Conservation (phyloP, 2,113 vertebrate species). For the Eulemur rufifrons region DNA sequence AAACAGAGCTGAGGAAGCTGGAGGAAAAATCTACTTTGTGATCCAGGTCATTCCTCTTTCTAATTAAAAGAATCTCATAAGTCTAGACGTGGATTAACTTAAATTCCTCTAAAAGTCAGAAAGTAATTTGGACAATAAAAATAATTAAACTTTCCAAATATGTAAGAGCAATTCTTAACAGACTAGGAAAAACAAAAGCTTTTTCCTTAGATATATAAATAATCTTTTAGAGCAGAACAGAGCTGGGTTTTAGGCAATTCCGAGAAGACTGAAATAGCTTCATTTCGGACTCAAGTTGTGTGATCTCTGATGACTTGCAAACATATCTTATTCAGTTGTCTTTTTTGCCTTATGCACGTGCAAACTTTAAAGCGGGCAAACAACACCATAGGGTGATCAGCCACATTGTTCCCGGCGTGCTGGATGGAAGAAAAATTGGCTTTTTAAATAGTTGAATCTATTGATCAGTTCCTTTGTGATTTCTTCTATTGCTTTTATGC, state of each 20-base stretch:
- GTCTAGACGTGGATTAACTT: slow-evolving; percentile 72
- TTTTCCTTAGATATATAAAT: slow-evolving; percentile 23
- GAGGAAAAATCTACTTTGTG: not conserved
- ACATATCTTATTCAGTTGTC: not conserved
- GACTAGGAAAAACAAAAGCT: not conserved
- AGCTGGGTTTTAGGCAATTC: not conserved
- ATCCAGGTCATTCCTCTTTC: slow-evolving; percentile 48
- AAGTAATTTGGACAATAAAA: slow-evolving; percentile 73
- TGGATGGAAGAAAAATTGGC: not conserved
- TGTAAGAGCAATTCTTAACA: slow-evolving; percentile 65
- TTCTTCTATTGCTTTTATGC: slow-evolving; percentile 2
- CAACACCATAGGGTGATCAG: not conserved
- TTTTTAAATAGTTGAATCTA: slow-evolving; percentile 38
- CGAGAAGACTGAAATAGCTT: not conserved
- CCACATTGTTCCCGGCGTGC: not conserved
- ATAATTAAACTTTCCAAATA: slow-evolving; percentile 73
- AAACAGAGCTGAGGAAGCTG: slow-evolving; percentile 54
- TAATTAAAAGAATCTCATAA: slow-evolving; percentile 76
- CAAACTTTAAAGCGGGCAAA: slow-evolving; percentile 29
- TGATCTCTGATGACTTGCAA: not conserved
- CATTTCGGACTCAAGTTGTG: not conserved
- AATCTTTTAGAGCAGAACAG: not conserved
- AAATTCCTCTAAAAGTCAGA: slow-evolving; percentile 66
- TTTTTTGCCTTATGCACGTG: not conserved
- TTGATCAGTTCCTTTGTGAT: slow-evolving; percentile 12